phyloP scores from a whole-genome alignment of 1,140 invertebrate species.

The Pentalonia nigronervosa region DNA sequence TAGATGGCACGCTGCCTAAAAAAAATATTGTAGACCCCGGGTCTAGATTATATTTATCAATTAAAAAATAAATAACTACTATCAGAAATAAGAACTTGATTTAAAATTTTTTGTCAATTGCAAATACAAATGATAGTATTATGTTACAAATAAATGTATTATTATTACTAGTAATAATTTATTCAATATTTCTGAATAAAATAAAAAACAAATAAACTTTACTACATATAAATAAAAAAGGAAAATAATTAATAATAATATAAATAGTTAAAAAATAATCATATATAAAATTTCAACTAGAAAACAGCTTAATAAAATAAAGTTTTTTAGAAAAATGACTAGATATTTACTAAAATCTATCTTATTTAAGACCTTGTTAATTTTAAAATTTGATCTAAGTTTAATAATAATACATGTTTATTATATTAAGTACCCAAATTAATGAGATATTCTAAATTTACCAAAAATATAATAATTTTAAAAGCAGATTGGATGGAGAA shows the following conservation, averaged over 20 bases:
- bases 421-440: background rate
- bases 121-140: background rate
- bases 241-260: background rate
- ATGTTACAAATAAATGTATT: background rate
- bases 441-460: background rate
- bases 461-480: background rate
- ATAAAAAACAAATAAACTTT: conserved; percentile 3
- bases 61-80: background rate
- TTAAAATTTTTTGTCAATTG: background rate
- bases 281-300: conserved; percentile 35
- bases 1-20: no score
- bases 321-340: conserved; percentile 22
- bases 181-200: background rate
- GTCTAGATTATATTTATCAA: background rate
- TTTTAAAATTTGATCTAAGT: conserved; percentile 15
- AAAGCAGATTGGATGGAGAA: background rate
- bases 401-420: background rate
- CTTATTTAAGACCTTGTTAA: background rate
- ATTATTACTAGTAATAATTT: background rate
- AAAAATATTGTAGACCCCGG: background rate
- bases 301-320: conserved; percentile 24
- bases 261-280: background rate
- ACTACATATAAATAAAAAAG: background rate
- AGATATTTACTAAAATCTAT: conserved; percentile 32
- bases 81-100: no score